Evolutionary conservation across 37 sponge, comb jelly and placozoan genomes (phyloP).

Genomic region (Crambe crambe): DNA sequence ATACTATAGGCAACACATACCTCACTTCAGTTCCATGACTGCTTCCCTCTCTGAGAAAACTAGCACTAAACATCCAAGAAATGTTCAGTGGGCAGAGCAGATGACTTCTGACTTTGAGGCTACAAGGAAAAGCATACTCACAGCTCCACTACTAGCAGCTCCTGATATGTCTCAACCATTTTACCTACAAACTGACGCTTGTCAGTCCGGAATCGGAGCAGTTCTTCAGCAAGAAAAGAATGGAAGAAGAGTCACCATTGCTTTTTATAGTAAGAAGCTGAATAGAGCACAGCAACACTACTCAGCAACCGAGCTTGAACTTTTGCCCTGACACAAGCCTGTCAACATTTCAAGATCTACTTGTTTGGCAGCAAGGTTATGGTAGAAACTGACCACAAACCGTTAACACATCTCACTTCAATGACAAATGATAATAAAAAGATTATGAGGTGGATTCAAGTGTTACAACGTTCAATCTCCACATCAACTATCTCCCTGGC

Average conservation of each 20-base stretch:
- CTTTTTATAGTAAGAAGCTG: not conserved
- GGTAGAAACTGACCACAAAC: not conserved
- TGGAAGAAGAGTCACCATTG: not conserved
- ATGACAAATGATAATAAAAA: no score
- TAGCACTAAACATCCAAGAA: not conserved
- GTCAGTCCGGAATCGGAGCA: not conserved
- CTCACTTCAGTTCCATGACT: not conserved
- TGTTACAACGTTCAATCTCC: not conserved
- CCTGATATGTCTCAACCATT: not conserved
- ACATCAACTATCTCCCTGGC: not conserved
- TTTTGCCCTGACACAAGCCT: not conserved
- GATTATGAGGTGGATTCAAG: no score
- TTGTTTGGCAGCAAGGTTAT: not conserved
- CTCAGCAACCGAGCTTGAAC: slow-evolving; percentile 5
- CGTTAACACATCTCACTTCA: not conserved
- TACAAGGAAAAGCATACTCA: not conserved
- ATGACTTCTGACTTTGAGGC: not conserved
- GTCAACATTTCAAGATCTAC: not conserved
- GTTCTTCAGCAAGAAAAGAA: not conserved
- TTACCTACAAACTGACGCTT: slow-evolving; percentile 14
- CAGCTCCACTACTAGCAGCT: not conserved
- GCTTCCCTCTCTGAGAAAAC: slow-evolving; percentile 7
- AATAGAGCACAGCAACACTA: not conserved
- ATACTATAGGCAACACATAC: slow-evolving; percentile 5
- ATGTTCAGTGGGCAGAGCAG: not conserved